Conservation (phyloP, 2,888 invertebrate genomes). For the Dryobota labecula region DNA sequence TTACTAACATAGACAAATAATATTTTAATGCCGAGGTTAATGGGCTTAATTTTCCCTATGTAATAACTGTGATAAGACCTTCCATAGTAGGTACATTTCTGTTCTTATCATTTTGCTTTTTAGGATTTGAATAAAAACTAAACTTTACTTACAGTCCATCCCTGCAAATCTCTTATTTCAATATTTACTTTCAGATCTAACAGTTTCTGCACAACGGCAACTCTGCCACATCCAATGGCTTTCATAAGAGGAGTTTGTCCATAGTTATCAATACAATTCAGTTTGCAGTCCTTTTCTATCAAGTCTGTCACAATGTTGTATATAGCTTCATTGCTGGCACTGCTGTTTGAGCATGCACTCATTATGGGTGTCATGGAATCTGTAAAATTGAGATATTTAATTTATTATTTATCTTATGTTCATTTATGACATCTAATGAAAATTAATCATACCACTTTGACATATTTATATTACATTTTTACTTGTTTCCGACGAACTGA, state of each 20-base stretch:
- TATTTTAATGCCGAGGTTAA: not conserved
- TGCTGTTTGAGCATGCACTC: conserved; percentile 91
- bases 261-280: conserved; percentile 90
- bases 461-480: not conserved
- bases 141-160: conserved; percentile 90
- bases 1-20: not conserved
- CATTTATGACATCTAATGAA: not conserved
- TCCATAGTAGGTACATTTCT: not conserved
- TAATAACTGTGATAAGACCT: not conserved
- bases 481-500: no score
- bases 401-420: not conserved
- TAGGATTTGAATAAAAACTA: not conserved
- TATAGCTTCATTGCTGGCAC: conserved; percentile 82
- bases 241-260: conserved; percentile 92
- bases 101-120: not conserved
- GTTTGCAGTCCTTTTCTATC: conserved; percentile 87
- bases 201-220: conserved; percentile 88
- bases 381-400: conserved; percentile 73
- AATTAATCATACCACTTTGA: not conserved
- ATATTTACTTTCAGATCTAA: conserved; percentile 89
- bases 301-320: conserved; percentile 87
- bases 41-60: not conserved
- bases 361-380: conserved; percentile 92
- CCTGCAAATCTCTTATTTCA: conserved; percentile 91
- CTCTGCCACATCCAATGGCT: conserved; percentile 90